Percentiles rank a stretch among this genome's conserved stretches.
Conservation (phyloP, 2,888 invertebrate species). For the Kryphioiulus occultus region DNA sequence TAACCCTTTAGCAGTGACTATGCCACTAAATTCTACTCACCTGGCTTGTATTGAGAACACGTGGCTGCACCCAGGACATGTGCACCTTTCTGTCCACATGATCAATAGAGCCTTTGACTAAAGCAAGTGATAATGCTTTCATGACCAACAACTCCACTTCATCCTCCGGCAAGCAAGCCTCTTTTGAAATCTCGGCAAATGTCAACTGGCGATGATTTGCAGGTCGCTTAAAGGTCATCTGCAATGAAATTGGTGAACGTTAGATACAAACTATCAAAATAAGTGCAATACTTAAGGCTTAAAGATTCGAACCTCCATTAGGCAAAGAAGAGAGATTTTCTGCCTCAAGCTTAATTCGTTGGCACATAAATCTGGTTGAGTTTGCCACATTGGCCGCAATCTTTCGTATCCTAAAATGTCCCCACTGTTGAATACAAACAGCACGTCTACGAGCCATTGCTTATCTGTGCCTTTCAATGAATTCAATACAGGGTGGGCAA, state of each 20-base stretch:
- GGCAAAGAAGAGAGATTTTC: conserved; percentile 92
- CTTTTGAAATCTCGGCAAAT: conserved; percentile 87
- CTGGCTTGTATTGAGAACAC: conserved; percentile 75
- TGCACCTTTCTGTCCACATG: conserved; percentile 79
- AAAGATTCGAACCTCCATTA: conserved; percentile 81
- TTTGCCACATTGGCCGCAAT: conserved; percentile 77
- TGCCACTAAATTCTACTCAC: conserved; percentile 59
- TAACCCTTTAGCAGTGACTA: not conserved
- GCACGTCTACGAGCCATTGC: conserved; percentile 85
- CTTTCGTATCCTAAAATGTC: conserved; percentile 78
- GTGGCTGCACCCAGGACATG: conserved; percentile 86
- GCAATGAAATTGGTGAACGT: conserved; percentile 57
- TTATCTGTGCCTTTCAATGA: conserved; percentile 81
- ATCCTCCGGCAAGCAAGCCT: conserved; percentile 80
- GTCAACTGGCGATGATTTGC: conserved; percentile 84
- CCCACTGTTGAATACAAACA: conserved; percentile 86
- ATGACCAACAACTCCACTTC: conserved; percentile 96
- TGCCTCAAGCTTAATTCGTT: conserved; percentile 83
- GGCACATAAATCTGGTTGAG: conserved; percentile 81
- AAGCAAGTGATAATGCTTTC: conserved; percentile 94
- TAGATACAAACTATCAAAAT: not conserved
- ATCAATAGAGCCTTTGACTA: conserved; percentile 94
- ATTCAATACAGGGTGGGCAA: conserved; percentile 93
- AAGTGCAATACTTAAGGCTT: not conserved
- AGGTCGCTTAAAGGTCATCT: conserved; percentile 96